Evolutionary conservation across 35 echinoderm and acorn worm genomes (phyloP), one percentile per base, ranked within the genome.

Genomic region (Apostichopus parvimensis): DNA sequence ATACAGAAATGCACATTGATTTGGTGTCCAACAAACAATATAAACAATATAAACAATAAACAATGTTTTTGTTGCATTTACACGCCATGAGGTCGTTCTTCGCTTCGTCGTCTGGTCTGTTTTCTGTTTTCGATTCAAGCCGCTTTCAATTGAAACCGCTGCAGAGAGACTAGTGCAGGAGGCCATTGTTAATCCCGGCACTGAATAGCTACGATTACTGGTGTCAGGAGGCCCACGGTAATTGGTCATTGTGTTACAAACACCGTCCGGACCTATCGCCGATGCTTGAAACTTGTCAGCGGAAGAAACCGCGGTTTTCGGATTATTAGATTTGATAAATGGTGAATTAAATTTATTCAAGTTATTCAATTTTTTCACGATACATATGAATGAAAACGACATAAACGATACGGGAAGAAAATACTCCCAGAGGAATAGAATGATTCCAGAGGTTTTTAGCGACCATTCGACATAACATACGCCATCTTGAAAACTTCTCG

Each of bases 11-110:
- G 92, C 56, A 53, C 68, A 88, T 57, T 95, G 94, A 59, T 95
- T 94, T 12, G 96, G 96, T 17, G 96, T 78, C 96, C 96, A 98
- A 73, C 96, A 98, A 20, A 95, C 72, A 6, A 95, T 53, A 82
- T 93, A 98, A 8, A 95, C 21, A 6, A 90, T 66, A 25, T 86
- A 92, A 8, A 94, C 93, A 26, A 87, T 14, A 10, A 95, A 71
- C 5, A 95, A 87, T 25, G 87, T 90, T 15, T 92, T 92, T 4
- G 90, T 92, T n/a, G 77, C 86, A 61, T 93, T 93, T 5, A 68
- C 73, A 17, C 79, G 79, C 64, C 64, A 68, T 11, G 64, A 68
- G 11, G 64, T 68, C 6, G 18, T 11, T 68, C 64, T 68, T 68
- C 18, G 7, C 64, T 68, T 68, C 18, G 11, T 18, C 18, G 18